phyloP scores from a whole-genome alignment of 1,140 invertebrate genomes.

The Adelges cooleyi region DNA sequence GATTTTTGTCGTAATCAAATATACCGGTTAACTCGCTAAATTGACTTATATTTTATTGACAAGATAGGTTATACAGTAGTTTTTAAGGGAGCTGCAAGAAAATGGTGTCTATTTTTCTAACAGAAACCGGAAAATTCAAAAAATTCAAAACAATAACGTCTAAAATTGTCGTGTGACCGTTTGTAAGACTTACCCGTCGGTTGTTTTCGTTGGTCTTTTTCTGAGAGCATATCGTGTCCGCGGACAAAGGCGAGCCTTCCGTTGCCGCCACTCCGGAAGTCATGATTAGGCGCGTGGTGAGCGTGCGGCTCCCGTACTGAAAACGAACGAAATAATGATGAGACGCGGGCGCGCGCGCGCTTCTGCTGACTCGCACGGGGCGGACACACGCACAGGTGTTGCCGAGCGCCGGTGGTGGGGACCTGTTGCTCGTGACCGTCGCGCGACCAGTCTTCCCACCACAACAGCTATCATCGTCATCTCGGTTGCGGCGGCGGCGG shows the following conservation, averaged over 20 bases:
- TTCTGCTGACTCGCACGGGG: background rate
- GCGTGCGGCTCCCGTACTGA: background rate
- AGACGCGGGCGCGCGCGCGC: background rate
- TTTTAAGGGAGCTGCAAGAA: no score
- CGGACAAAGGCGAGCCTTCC: background rate
- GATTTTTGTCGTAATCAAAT: no score
- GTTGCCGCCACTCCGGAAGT: conserved; percentile 2
- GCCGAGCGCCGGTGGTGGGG: background rate
- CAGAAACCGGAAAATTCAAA: no score
- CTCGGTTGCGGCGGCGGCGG: background rate
- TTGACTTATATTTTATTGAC: no score
- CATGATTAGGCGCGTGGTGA: background rate
- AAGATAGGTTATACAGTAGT: no score
- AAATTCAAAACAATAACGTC: no score
- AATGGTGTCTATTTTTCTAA: no score
- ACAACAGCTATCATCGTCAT: background rate
- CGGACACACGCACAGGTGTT: conserved; percentile 14
- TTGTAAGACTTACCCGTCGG: background rate
- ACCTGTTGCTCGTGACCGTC: conserved; percentile 19
- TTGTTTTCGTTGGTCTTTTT: conserved; percentile 22
- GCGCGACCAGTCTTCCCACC: background rate
- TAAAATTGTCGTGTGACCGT: no score
- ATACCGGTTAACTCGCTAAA: no score
- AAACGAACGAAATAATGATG: background rate
- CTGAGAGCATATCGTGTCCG: background rate